Percentiles rank a stretch among this genome's conserved stretches.
phyloP scores from a whole-genome alignment of 2,113 vertebrate species.

The Cebidichthys violaceus region DNA sequence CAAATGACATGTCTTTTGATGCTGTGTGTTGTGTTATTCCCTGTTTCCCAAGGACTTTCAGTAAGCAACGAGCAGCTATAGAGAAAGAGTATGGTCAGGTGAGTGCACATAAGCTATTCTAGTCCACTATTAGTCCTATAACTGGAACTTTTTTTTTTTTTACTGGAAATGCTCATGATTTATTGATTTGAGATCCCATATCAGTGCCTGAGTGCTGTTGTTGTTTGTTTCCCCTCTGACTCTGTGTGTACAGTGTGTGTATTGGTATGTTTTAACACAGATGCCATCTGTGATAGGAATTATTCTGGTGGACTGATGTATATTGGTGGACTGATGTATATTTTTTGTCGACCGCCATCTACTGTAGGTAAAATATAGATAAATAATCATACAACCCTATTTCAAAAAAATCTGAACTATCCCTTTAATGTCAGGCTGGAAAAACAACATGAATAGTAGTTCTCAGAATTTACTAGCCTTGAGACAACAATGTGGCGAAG shows the following conservation, averaged over 20 bases:
- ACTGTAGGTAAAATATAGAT: too few species aligned
- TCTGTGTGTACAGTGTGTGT: neutral
- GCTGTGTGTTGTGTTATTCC: neutral
- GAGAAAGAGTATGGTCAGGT: slow-evolving; percentile 94
- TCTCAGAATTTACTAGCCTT: too few species aligned
- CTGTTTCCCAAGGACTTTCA: slow-evolving; percentile 86
- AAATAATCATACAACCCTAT: too few species aligned
- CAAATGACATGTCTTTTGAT: neutral
- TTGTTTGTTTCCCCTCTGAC: neutral
- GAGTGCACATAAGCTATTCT: slow-evolving; percentile 64
- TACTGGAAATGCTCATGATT: slow-evolving; percentile 43
- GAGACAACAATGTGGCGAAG: too few species aligned
- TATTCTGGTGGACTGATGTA: neutral
- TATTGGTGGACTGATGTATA: neutral
- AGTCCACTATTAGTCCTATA: slow-evolving; percentile 20
- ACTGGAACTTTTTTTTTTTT: slow-evolving; percentile 26
- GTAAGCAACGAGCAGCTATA: slow-evolving; percentile 91
- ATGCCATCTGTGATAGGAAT: neutral
- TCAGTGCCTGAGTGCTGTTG: slow-evolving; percentile 35
- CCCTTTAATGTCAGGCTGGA: too few species aligned
- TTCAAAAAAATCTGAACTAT: too few species aligned
- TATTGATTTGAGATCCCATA: slow-evolving; percentile 51
- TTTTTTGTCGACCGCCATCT: too few species aligned
- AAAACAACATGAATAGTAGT: too few species aligned
- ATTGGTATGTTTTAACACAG: neutral